Evolutionary conservation across 2,113 vertebrate genomes (phyloP).

Genomic region (Sterrhoptilus dennistouni): DNA sequence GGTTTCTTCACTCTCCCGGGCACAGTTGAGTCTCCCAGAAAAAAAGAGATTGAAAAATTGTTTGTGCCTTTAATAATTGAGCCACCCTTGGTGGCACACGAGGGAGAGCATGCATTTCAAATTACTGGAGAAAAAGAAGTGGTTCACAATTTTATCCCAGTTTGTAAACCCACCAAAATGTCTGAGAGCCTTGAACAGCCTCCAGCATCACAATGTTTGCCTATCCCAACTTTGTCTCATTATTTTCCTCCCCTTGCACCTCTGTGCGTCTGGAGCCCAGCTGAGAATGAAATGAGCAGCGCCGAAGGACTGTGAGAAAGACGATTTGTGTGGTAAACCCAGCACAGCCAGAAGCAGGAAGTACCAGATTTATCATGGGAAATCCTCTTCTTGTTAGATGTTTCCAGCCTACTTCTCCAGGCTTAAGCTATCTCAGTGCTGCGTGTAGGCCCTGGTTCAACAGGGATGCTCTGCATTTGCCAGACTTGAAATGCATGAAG

Average conservation of each 20-base stretch:
- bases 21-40: background rate
- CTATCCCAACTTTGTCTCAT: conserved; percentile 40
- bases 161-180: conserved; percentile 59
- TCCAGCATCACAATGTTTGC: conserved; percentile 49
- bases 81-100: conserved; percentile 42
- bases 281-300: conserved; percentile 59
- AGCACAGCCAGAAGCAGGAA: conserved; percentile 66
- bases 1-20: background rate
- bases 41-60: background rate
- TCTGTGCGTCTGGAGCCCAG: conserved; percentile 66
- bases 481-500: conserved; percentile 12
- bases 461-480: background rate
- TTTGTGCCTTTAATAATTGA: conserved; percentile 48
- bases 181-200: conserved; percentile 57
- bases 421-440: conserved; percentile 32
- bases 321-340: conserved; percentile 65
- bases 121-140: conserved; percentile 18
- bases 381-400: conserved; percentile 65
- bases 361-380: conserved; percentile 68
- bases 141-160: conserved; percentile 41
- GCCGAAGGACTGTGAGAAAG: conserved; percentile 60
- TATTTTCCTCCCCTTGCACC: conserved; percentile 56
- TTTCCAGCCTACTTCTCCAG: conserved; percentile 53
- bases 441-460: background rate
- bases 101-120: conserved; percentile 50